Evolutionary conservation across 1,140 invertebrate genomes (phyloP).

Genomic region (Drosophila bifasciata): DNA sequence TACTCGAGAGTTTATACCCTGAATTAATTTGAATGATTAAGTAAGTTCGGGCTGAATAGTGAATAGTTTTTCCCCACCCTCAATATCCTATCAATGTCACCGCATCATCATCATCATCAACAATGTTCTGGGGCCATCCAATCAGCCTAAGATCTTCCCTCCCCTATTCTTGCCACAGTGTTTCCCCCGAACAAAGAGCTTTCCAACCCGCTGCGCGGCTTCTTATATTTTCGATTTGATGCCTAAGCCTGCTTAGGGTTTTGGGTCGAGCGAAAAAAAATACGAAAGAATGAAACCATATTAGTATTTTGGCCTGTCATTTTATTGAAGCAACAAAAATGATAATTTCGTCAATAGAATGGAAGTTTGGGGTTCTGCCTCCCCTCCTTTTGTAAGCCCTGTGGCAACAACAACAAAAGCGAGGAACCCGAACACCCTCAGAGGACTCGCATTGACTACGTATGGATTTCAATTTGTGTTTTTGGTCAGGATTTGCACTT

Average conservation of each 20-base stretch:
- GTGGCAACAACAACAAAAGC: constrained; percentile 16
- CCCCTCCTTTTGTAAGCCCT: constrained; percentile 23
- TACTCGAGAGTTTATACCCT: background rate
- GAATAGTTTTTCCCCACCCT: constrained; percentile 7
- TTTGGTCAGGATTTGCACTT: constrained; percentile 58
- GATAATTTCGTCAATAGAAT: constrained; percentile 77
- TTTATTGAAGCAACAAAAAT: constrained; percentile 81
- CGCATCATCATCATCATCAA: constrained; percentile 37
- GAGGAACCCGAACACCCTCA: constrained; percentile 19
- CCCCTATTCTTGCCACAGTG: background rate
- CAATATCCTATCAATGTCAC: constrained; percentile 22
- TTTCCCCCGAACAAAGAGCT: background rate
- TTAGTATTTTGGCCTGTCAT: constrained; percentile 77
- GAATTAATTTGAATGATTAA: background rate
- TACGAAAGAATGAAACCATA: constrained; percentile 42
- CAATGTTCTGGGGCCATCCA: constrained; percentile 30
- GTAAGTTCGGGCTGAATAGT: constrained; percentile 3
- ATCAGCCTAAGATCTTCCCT: constrained; percentile 46
- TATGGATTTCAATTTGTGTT: constrained; percentile 75
- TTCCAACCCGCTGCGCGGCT: background rate
- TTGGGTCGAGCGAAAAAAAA: background rate
- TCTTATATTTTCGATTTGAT: constrained; percentile 63
- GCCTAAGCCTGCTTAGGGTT: constrained; percentile 63
- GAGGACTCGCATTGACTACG: constrained; percentile 55
- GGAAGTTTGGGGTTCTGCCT: constrained; percentile 8